A percentile compares a stretch with the other conserved stretches of the same genome.
Evolutionary conservation across 37 sponge, comb jelly and placozoan species (phyloP).

Genomic region (Spongia lamella): DNA sequence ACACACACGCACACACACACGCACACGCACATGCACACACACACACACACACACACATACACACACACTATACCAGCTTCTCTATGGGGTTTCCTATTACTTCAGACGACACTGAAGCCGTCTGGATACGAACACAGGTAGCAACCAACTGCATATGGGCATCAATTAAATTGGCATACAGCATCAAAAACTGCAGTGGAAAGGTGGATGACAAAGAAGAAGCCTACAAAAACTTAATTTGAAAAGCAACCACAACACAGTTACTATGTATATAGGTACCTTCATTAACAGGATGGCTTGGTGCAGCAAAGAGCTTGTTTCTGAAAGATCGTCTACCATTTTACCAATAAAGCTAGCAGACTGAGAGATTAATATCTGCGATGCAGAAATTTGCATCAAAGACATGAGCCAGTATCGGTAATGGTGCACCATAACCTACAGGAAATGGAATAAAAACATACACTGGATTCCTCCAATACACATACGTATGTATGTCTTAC

Average conservation of each 20-base stretch:
- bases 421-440: too few relatives aligned
- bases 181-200: slow-evolving; percentile 23
- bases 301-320: too few relatives aligned
- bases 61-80: slow-evolving; percentile 27
- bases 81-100: slow-evolving; percentile 10
- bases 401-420: slow-evolving; percentile 43
- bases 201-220: slow-evolving; percentile 35
- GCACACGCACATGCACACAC: too few relatives aligned
- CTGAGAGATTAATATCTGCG: slow-evolving; percentile 41
- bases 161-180: slow-evolving; percentile 21
- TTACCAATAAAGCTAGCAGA: neutral
- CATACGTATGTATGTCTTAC: too few relatives aligned
- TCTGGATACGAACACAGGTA: slow-evolving; percentile 44
- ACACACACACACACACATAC: slow-evolving; percentile 4
- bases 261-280: too few relatives aligned
- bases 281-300: too few relatives aligned
- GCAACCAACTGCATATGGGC: slow-evolving; percentile 46
- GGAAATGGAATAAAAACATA: too few relatives aligned
- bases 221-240: slow-evolving; percentile 16
- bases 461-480: too few relatives aligned
- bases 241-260: too few relatives aligned
- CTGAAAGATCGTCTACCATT: too few relatives aligned
- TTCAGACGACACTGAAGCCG: slow-evolving; percentile 23
- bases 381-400: slow-evolving; percentile 43
- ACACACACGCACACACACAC: too few relatives aligned